Evolutionary conservation across 2,113 vertebrate genomes (phyloP).

Genomic region (Odobenus rosmarus): DNA sequence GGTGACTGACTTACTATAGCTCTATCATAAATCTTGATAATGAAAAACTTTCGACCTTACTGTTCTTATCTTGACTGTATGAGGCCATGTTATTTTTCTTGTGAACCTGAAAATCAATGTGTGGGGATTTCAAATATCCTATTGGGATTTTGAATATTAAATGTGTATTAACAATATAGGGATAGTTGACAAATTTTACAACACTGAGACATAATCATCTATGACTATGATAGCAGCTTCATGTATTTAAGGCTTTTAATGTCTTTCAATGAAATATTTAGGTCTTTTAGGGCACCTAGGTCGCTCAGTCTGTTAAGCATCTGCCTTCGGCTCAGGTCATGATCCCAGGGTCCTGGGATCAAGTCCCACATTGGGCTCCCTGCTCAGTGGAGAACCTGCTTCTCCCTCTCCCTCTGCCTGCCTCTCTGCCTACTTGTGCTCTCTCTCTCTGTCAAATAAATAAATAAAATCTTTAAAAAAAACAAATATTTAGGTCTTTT

Average conservation of each 20-base stretch:
- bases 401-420: too few relatives aligned
- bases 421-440: too few relatives aligned
- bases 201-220: background rate
- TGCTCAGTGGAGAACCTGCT: too few relatives aligned
- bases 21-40: background rate
- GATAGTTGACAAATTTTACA: background rate
- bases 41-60: background rate
- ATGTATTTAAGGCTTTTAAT: background rate
- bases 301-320: too few relatives aligned
- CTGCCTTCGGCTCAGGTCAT: too few relatives aligned
- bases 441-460: too few relatives aligned
- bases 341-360: too few relatives aligned
- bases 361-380: too few relatives aligned
- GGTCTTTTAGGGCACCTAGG: background rate
- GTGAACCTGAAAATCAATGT: background rate
- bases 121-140: background rate
- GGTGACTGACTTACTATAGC: background rate
- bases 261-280: background rate
- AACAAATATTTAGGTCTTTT: background rate
- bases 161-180: background rate
- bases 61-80: background rate
- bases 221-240: background rate
- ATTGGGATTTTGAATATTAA: background rate
- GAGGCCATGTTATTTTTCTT: background rate
- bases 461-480: too few relatives aligned